Percentiles rank a stretch among this genome's conserved stretches.
These are phyloP conservation scores for Cyanistes caeruleus DNA, from an alignment of 2,113 vertebrate species.

Conservation along the genomic window DNA sequence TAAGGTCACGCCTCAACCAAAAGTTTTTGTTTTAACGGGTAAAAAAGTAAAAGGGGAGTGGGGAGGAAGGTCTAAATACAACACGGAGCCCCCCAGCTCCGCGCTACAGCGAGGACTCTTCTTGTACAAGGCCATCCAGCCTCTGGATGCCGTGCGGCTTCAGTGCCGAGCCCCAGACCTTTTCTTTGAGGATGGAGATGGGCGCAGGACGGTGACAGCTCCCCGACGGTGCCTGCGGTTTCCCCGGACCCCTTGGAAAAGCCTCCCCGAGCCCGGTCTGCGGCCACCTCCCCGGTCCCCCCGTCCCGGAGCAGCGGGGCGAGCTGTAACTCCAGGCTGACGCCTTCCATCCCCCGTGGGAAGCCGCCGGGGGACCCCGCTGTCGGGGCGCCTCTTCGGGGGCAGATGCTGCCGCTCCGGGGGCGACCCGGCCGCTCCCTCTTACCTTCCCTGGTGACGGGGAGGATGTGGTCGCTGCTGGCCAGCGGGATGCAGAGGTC, in stretches of 20 bases:
- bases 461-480: constrained; percentile 80
- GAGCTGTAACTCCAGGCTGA: background rate
- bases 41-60: background rate
- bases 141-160: background rate
- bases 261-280: background rate
- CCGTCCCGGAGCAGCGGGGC: background rate
- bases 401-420: background rate
- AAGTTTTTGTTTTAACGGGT: background rate
- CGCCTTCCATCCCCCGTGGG: no score
- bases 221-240: background rate
- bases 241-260: background rate
- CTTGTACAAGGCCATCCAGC: background rate
- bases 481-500: constrained; percentile 96
- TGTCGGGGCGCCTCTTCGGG: background rate
- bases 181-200: background rate
- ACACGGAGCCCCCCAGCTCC: background rate
- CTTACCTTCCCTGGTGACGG: constrained; percentile 87
- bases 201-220: background rate
- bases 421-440: background rate
- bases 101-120: background rate
- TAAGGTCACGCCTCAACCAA: background rate
- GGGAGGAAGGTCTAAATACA: no score
- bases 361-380: background rate
- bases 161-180: no score
- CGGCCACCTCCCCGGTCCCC: background rate